Base-by-base conservation (phyloP, 2,888 invertebrate species). In the Eupithecia subfuscata region DNA sequence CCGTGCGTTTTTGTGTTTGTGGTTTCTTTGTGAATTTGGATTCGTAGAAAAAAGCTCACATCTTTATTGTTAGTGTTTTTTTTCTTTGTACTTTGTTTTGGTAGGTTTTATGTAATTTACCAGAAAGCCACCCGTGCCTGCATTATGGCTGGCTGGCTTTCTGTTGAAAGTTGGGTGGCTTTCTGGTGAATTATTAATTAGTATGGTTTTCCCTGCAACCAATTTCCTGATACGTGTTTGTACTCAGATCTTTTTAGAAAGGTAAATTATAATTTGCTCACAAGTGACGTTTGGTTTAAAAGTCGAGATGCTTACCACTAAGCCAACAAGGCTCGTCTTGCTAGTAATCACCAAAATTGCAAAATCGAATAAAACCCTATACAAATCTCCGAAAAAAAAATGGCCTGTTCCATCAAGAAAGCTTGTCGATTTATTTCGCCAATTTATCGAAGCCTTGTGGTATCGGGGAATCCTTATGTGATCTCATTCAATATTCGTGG, bases 401-500 rank as follows among this genome's bases (percentile, higher is more conserved):
- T 64, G 34, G 64, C 56, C 69, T 70, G 40, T 65, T 75, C 45
- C 56, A 48, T 68, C 60, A 70, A 70, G 73, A 65, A 68, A 60
- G 70, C 69, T 56, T 63, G 65, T 48, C 34, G 69, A 76, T 76
- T 69, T 71, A 76, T 74, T 52, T 18, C 56, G 22, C 71, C 69
- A 76, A 76, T 76, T 71, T 71, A 74, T 74, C 69, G 71, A 71
- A 76, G 73, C 73, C 76, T 14, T 69, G 52, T 34, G 68, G 40
- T 64, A 69, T 75, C 64, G 37, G 63, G 48, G 48, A 76, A 73
- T 52, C 67, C 71, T 63, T 76, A 69, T 37, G 34, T 52, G 52
- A 40, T 69, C 52, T 69, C 40, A 71, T 74, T 74, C 12, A 52
- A 25, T 45, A 48, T 70, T 75, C 37, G 69, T 40, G 7, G 37